These are phyloP conservation scores for Leucopsar rothschildi DNA, from an alignment of 2,113 vertebrate genomes.

Conservation along the genomic window DNA sequence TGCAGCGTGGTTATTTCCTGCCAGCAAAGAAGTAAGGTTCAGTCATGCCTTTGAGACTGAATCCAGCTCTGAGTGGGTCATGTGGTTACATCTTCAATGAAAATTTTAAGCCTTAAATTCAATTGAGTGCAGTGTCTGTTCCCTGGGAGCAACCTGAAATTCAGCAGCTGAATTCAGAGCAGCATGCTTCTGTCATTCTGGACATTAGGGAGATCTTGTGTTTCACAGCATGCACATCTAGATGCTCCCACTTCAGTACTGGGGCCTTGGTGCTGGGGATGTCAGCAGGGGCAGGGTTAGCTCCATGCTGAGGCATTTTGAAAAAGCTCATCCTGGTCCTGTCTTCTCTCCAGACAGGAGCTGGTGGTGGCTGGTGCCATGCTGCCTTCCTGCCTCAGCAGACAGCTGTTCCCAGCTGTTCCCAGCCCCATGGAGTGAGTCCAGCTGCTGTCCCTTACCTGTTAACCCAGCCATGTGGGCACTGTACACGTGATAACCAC, in stretches of 20 bases:
- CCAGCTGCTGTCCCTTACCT: accelerated
- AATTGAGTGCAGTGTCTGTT: neutral
- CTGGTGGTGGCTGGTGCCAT: accelerated
- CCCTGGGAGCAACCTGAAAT: neutral
- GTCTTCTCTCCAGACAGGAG: neutral
- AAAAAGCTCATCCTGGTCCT: neutral
- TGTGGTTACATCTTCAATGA: neutral
- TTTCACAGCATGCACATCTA: accelerated
- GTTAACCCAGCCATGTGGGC: accelerated
- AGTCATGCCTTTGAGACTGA: slow-evolving; percentile 36
- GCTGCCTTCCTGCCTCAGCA: neutral
- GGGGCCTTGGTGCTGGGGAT: accelerated
- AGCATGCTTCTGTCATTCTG: neutral
- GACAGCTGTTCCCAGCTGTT: neutral
- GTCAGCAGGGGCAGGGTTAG: neutral
- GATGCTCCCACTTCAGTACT: neutral
- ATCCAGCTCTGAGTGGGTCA: neutral
- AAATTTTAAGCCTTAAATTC: neutral
- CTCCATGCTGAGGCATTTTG: neutral
- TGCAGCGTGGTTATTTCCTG: neutral
- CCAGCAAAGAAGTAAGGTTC: slow-evolving; percentile 25
- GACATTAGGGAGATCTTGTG: neutral
- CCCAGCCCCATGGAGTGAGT: neutral
- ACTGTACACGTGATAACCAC: neutral
- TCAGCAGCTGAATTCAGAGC: neutral